Conservation (phyloP, 2,888 invertebrate genomes). For the Tanypteryx hageni region DNA sequence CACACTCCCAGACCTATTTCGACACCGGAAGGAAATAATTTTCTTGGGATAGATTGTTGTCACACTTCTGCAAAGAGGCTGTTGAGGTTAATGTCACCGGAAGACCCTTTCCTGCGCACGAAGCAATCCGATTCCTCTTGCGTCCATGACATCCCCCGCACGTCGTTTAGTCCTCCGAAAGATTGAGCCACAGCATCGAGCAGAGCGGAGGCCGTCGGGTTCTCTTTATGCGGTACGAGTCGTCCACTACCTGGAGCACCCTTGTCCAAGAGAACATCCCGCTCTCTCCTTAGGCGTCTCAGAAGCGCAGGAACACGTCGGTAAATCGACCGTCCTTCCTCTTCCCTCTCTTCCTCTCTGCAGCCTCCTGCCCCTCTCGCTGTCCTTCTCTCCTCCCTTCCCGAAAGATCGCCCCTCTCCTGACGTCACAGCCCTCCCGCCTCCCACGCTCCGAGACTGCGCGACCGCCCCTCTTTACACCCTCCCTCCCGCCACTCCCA, state of each 20-base stretch:
- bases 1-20: no score
- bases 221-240: neutral
- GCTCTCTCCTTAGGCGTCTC: neutral
- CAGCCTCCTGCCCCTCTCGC: neutral
- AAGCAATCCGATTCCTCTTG: no score
- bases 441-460: neutral
- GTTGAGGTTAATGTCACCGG: no score
- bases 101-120: no score
- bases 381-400: neutral
- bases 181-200: no score
- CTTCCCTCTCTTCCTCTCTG: neutral
- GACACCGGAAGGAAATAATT: no score
- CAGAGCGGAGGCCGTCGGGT: neutral
- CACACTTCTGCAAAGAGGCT: no score
- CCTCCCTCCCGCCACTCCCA: neutral
- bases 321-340: constrained; percentile 1
- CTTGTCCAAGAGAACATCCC: neutral
- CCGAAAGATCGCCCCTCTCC: neutral
- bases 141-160: no score
- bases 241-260: neutral
- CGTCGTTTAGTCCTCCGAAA: no score
- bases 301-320: neutral
- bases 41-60: no score
- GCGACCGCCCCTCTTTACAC: neutral
- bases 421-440: neutral